phyloP scores from a whole-genome alignment of 2,888 invertebrate genomes.

The Acanthacorydalis orientalis region DNA sequence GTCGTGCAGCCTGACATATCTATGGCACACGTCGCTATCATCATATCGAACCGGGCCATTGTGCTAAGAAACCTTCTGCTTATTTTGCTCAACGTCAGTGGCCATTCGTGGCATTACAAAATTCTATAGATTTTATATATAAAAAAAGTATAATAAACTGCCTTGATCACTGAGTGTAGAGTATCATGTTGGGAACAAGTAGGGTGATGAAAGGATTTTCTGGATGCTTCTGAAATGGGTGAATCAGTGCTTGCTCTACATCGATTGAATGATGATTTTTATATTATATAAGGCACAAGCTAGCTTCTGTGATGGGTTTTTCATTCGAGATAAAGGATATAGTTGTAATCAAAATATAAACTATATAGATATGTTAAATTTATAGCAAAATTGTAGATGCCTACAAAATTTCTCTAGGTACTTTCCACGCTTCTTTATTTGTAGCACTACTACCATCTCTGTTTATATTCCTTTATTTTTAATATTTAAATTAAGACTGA shows the following conservation, averaged over 20 bases:
- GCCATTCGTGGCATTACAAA: too few relatives aligned
- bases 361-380: background rate
- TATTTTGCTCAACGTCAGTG: background rate
- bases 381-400: background rate
- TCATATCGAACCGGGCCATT: background rate
- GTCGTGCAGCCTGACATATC: background rate
- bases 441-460: background rate
- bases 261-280: background rate
- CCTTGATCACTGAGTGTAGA: background rate
- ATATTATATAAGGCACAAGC: slow-evolving; percentile 7
- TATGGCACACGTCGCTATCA: background rate
- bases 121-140: too few relatives aligned
- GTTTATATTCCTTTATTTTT: background rate
- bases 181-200: background rate
- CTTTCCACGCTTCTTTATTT: background rate
- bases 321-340: slow-evolving; percentile 5
- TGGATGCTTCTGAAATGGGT: background rate
- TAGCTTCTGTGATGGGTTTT: slow-evolving; percentile 28
- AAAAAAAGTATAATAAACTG: background rate
- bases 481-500: background rate
- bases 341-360: slow-evolving; percentile 1
- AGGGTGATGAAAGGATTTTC: background rate
- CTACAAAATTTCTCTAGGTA: background rate
- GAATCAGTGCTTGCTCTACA: background rate
- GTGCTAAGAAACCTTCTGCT: background rate